Evolutionary conservation across 2,113 vertebrate genomes (phyloP), one percentile per base, ranked within the genome.

Genomic region (Salvelinus fontinalis): DNA sequence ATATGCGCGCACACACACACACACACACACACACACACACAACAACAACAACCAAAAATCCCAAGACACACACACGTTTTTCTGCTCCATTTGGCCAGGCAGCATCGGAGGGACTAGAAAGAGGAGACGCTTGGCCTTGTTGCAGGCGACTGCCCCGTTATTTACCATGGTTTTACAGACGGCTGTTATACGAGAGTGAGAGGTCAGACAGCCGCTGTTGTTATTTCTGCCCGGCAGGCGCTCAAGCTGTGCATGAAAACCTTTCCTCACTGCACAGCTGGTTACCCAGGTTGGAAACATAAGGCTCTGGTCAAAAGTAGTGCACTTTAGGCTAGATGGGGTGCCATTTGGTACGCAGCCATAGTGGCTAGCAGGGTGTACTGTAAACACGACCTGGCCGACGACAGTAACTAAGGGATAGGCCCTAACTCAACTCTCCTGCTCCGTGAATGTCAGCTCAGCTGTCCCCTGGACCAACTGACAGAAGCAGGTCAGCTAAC

Each of bases 81-180:
- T 54, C 4, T 72, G 22, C 49, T 57, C 27, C 7, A 44, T 66
- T 72, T 72, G 44, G 27, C 59, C 44, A 57, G 29, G 31, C 3
- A 29, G 44, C 59, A 24, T 44, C 54, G 54, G 24, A 66, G 39
- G 9, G 39, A 44, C 39, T 12, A 44, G 39, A 44, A 44, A 44
- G 9, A 31, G 39, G 54, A 68, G 22, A 24, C 16, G 26, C 29
- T 39, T 65, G 65, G 22, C 67, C 39, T 39, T 77, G 66, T 13
- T 62, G 1, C 26, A 34, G 54, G 39, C 9, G 39, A 7, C 39
- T 39, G 39, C 39, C 39, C 39, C 39, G 39, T 44, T 48, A 54
- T 78, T 54, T 51, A 71, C 29, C 34, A 16, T 39, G 20, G 49
- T 76, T 78, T 73, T 27, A 73, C 70, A 26, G 70, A n/a, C 9